Base-by-base conservation (phyloP, 2,888 invertebrate species). In the Leptothorax acervorum region DNA sequence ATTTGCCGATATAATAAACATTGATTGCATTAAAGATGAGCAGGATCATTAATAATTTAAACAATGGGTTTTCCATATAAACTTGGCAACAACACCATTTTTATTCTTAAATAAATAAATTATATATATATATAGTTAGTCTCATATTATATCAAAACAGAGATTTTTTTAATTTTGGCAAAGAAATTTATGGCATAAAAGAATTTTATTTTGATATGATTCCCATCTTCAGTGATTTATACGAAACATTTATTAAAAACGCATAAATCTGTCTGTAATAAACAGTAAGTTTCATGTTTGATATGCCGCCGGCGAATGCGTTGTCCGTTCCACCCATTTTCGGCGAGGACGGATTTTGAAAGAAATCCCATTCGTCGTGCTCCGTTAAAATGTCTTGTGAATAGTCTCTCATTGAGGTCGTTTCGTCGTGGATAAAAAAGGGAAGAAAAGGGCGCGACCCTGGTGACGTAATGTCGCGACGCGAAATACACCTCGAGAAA, bases 311-410 rank as follows among this genome's bases (percentile, higher is more conserved):
- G 28, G 28, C 48, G 5, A 73, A 42, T 28, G 5, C 55, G 2
- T 39, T 55, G 23, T 6, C 8, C n/a, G 28, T 39, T 73, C 73
- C 23, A 5, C 3, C 12, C 48, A 73, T 60, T 71, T 73, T 71
- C 35, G 57, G 28, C n/a, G 3, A 23, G 45, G 1, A n/a, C 5
- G 55, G 78, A 45, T 51, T 70, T 60, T 84, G 62, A 83, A 85
- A 74, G 39, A 83, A 68, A 12, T 28, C 18, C 42, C 12, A 48
- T 60, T 68, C 79, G 70, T 83, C 55, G 35, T 12, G 70, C 42
- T 71, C 35, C 63, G 23, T 15, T 83, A 66, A 70, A 75, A 83
- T 86, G 63, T 82, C 84, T 71, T 42, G 42, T 84, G 87, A 88
- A 88, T 89, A 85, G 83, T 35, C 8, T 9, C 62, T 68, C 83